A percentile compares a stretch with the other conserved stretches of the same genome.
Evolutionary conservation across 2,888 invertebrate genomes (phyloP).

Genomic region (Sminthurinus aureus): DNA sequence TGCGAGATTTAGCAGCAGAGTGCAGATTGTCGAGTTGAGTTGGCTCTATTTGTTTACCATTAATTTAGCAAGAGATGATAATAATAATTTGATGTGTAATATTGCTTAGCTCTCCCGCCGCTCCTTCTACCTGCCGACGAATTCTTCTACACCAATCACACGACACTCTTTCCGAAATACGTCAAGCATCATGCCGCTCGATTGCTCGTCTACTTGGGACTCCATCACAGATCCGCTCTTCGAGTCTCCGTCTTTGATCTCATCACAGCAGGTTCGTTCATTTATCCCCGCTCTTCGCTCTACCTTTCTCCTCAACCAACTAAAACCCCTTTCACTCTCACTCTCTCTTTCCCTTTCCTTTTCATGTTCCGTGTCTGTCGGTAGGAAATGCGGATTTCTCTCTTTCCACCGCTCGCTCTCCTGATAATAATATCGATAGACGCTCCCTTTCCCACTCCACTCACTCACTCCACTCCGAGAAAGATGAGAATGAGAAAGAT

Average conservation of each 20-base stretch:
- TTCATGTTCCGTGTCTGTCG: too few species aligned
- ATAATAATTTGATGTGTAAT: too few species aligned
- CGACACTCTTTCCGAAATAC: conserved; percentile 70
- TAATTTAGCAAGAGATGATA: too few species aligned
- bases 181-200: conserved; percentile 73
- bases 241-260: conserved; percentile 69
- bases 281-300: not conserved
- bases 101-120: conserved; percentile 66
- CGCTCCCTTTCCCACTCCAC: not conserved
- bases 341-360: not conserved
- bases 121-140: conserved; percentile 72
- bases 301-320: not conserved
- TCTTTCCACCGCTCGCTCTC: not conserved
- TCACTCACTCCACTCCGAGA: too few species aligned
- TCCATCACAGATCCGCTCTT: conserved; percentile 70
- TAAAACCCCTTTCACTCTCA: not conserved
- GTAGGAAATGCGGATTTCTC: too few species aligned
- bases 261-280: conserved; percentile 64
- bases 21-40: too few species aligned
- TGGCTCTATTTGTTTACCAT: too few species aligned
- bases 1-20: too few species aligned
- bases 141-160: conserved; percentile 74
- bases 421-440: not conserved
- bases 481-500: not conserved
- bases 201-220: conserved; percentile 71